Base-by-base conservation (phyloP, 2,113 vertebrate genomes). In the Tragelaphus strepsiceros region DNA sequence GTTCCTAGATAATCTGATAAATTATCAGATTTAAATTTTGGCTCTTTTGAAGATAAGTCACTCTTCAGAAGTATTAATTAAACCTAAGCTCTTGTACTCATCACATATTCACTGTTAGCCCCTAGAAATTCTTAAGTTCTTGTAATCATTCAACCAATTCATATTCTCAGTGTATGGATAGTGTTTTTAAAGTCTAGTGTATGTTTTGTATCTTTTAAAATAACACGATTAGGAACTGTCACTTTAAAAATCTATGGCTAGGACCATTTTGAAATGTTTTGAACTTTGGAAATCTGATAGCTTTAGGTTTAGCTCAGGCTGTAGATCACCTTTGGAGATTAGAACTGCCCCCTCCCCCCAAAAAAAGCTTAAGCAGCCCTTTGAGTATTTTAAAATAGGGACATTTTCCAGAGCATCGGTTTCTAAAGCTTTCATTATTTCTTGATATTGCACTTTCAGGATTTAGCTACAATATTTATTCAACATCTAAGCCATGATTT, bases 361-460 rank as follows among this genome's bases (percentile, higher is more conserved):
- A 88, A 39, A 88, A 91, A 88, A 90, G 64, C 53, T 97, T 96
- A 94, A 97, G 49, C 84, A 95, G 22, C 59, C 71, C 58, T 96
- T 97, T 85, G 97, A 93, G 43, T 88, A 78, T 94, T 95, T 59
- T 96, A 93, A 97, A 97, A 88, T 86, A 94, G 74, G 74, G 58
- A 95, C 56, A 90, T 97, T 97, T 97, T 96, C 89, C 95, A 97
- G 87, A 61, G 49, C 84, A 94, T 88, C 96, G 28, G n/a, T 96
- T 97, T 98, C 94, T 96, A 90, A 96, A 96, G 54, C 83, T 93
- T 92, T 74, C 43, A 78, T 97, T 96, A 96, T 96, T 94, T 95
- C 83, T 94, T 91, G 56, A 91, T 95, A 39, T 85, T 90, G 83
- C 43, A 13, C 58, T 94, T 95, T 97, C 53, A 84, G 54, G 64